Base-by-base conservation (phyloP, 2,888 invertebrate species). In the Agrilus biguttatus region DNA sequence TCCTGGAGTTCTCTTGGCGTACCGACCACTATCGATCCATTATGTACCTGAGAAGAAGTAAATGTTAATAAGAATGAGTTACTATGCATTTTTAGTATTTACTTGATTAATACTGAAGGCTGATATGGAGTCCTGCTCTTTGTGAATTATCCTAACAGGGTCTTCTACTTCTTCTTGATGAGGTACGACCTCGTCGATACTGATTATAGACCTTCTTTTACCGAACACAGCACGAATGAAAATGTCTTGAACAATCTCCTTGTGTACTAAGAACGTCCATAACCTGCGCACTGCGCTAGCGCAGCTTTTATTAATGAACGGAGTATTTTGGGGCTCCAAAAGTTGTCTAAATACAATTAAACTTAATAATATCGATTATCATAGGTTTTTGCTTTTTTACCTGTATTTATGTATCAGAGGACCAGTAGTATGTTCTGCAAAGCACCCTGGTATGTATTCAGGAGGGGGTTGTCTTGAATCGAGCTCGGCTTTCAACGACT, bases 1-100 rank as follows among this genome's bases (percentile, higher is more conserved):
- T 99, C 98, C 61, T 97, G 93, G 10, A 98, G 81, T 67, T 98
- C 98, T 44, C 93, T 80, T 0, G 92, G 89, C 37, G 96, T 98
- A 6, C 96, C 90, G 52, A 98, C 76, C 1, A 93, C 88, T 52
- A 98, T 77, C 49, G 87, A 69, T 33, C 90, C 88, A 41, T 79
- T 75, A 52, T 81, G 83, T 14, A 84, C 79, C 82, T 84, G 52
- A 1, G 45, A 37, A 7, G 37, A 44, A 10, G 14, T 32, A 33
- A 37, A 42, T 39, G 43, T 32, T 40, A 43, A 37, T 23, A 23
- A 23, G 2, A 6, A 23, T 23, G 5, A 23, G 5, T 6, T 23
- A 3, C 8, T 23, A 2, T 2, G 5, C 23, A 23, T 23, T 28
- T 8, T 8, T 5, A 10, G 21, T 37, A 43, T 43, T 46, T 59